Evolutionary conservation across 1,140 invertebrate genomes (phyloP).

Genomic region (Nixonia krombeini): DNA sequence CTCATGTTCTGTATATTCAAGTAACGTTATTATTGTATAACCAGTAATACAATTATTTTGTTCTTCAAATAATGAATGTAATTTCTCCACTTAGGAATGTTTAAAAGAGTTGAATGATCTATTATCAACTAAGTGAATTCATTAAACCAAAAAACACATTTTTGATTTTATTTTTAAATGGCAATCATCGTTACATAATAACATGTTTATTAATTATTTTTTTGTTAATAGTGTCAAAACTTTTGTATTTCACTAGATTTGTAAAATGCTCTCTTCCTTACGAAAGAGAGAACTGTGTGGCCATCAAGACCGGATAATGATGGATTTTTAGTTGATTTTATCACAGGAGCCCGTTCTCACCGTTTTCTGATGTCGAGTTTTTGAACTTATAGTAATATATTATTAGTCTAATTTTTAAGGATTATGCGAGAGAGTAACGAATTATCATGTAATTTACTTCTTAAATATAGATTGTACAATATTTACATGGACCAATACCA

Average conservation of each 20-base stretch:
- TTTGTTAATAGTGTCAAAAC: constrained; percentile 56
- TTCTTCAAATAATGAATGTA: no score
- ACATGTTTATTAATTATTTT: background rate
- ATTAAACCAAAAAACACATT: no score
- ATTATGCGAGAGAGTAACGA: constrained; percentile 44
- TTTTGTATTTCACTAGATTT: constrained; percentile 70
- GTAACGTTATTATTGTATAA: no score
- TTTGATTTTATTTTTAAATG: background rate
- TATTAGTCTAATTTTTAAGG: constrained; percentile 34
- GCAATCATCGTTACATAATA: background rate
- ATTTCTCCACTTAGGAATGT: no score
- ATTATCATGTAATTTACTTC: constrained; percentile 18
- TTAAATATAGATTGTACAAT: constrained; percentile 33
- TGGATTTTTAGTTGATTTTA: constrained; percentile 61
- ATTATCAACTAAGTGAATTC: no score
- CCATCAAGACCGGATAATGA: constrained; percentile 34
- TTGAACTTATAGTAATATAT: constrained; percentile 50
- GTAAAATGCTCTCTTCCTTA: constrained; percentile 51
- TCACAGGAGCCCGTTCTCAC: constrained; percentile 65
- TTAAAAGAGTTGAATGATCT: no score
- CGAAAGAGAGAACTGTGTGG: constrained; percentile 30
- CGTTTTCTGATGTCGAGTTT: constrained; percentile 47
- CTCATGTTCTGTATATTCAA: no score
- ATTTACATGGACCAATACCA: constrained; percentile 42
- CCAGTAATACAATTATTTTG: no score